Evolutionary conservation across 2,113 vertebrate species (phyloP).

Genomic region (Asarcornis scutulata): DNA sequence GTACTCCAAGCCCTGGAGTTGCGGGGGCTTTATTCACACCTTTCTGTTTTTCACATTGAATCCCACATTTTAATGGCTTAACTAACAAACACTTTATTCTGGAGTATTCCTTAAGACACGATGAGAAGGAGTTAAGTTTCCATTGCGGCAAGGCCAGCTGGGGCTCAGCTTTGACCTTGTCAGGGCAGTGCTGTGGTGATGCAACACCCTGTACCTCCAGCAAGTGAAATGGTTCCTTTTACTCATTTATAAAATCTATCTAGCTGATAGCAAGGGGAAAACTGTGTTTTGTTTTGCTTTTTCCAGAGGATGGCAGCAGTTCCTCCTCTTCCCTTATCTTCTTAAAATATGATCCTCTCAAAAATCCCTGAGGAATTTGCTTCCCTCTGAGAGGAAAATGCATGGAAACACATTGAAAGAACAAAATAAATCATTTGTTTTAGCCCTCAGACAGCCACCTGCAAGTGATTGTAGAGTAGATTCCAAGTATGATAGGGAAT

Average conservation of each 20-base stretch:
- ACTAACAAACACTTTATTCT: neutral
- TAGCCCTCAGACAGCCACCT: neutral
- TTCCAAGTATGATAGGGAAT: neutral
- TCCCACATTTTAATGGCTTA: neutral
- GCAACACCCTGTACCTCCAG: neutral
- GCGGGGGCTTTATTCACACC: neutral
- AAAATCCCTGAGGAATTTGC: neutral
- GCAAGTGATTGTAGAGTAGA: neutral
- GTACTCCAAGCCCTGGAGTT: neutral
- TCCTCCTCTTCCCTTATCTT: neutral
- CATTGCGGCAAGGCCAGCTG: neutral
- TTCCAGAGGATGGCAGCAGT: constrained; percentile 19
- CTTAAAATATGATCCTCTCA: neutral
- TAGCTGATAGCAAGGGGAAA: neutral
- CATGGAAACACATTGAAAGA: neutral
- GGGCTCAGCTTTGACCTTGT: constrained; percentile 8
- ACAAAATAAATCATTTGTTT: neutral
- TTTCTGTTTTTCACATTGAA: neutral
- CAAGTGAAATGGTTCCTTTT: neutral
- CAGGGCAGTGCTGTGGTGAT: neutral
- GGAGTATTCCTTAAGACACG: neutral
- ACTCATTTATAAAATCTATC: neutral
- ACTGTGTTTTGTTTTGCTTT: neutral
- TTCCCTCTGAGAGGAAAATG: neutral
- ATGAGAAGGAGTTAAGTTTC: neutral